Percentiles rank a stretch among this genome's conserved stretches.
phyloP scores from a whole-genome alignment of 23 tunicate species.

The Trididemnum miniatum region DNA sequence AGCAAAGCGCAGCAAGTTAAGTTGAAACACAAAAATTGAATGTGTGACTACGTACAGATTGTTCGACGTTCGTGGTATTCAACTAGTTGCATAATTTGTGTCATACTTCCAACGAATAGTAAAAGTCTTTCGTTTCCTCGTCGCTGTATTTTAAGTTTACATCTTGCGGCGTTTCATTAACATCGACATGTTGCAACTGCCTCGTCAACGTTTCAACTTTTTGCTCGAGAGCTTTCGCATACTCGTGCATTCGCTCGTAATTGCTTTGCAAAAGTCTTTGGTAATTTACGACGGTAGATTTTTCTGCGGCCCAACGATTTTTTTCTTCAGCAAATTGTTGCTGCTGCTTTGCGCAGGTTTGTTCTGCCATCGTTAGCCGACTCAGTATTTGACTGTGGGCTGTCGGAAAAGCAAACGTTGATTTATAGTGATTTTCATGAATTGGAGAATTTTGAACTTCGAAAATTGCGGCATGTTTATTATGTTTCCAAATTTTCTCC shows the following conservation, averaged over 20 bases:
- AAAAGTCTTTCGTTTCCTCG: neutral
- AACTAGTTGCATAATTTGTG: too few relatives aligned
- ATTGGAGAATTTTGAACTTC: neutral
- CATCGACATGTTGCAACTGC: slow-evolving; percentile 22
- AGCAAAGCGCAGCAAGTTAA: too few relatives aligned
- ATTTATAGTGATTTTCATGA: neutral
- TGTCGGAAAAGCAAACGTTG: neutral
- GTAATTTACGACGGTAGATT: slow-evolving; percentile 16
- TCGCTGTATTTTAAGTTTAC: neutral
- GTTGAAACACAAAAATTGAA: too few relatives aligned
- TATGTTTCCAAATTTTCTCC: neutral
- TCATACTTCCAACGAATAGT: slow-evolving; percentile 56
- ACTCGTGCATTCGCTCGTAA: slow-evolving; percentile 51
- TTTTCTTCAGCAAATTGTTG: slow-evolving; percentile 31
- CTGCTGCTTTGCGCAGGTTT: slow-evolving; percentile 10
- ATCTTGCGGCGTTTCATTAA: neutral
- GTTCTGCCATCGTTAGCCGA: slow-evolving; percentile 33
- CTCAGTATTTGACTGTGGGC: slow-evolving; percentile 15
- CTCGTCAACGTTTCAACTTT: slow-evolving; percentile 33
- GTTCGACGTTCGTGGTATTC: too few relatives aligned
- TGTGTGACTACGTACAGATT: too few relatives aligned
- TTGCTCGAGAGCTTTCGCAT: slow-evolving; percentile 38
- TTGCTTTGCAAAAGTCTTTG: slow-evolving; percentile 48
- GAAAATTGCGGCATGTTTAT: neutral
- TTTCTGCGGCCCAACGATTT: slow-evolving; percentile 33